A percentile compares a stretch with the other conserved stretches of the same genome.
Evolutionary conservation across 2,797 vertebrate genomes (phyloP).

Genomic region (Leptoclinus maculatus): DNA sequence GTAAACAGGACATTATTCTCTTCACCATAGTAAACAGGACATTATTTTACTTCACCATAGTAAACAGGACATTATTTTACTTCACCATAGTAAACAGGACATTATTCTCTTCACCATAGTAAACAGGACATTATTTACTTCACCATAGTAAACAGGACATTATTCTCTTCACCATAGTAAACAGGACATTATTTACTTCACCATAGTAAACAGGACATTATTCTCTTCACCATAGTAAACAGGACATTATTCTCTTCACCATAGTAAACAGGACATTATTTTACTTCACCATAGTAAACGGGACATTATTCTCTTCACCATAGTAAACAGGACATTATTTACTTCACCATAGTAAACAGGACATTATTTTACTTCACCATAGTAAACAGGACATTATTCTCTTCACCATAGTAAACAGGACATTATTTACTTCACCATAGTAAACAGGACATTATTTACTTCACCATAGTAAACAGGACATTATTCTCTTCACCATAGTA

Average conservation of each 20-base stretch:
- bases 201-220: constrained; percentile 15
- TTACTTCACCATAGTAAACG: constrained; percentile 28
- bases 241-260: constrained; percentile 3
- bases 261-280: constrained; percentile 17
- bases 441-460: constrained; percentile 28
- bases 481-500: too few species aligned
- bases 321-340: too few species aligned
- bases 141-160: constrained; percentile 15
- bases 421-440: constrained; percentile 22
- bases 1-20: constrained; percentile 20
- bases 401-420: too few species aligned
- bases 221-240: constrained; percentile 20
- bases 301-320: too few species aligned
- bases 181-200: too few species aligned
- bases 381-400: constrained; percentile 20
- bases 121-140: too few species aligned
- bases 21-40: constrained; percentile 20
- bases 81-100: constrained; percentile 20
- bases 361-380: constrained; percentile 8
- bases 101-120: too few species aligned
- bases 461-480: constrained; percentile 16
- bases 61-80: constrained; percentile 27
- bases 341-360: constrained; percentile 26
- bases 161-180: too few species aligned
- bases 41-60: constrained; percentile 13